Evolutionary conservation across 2,797 vertebrate genomes (phyloP).

Genomic region (Merluccius polli): DNA sequence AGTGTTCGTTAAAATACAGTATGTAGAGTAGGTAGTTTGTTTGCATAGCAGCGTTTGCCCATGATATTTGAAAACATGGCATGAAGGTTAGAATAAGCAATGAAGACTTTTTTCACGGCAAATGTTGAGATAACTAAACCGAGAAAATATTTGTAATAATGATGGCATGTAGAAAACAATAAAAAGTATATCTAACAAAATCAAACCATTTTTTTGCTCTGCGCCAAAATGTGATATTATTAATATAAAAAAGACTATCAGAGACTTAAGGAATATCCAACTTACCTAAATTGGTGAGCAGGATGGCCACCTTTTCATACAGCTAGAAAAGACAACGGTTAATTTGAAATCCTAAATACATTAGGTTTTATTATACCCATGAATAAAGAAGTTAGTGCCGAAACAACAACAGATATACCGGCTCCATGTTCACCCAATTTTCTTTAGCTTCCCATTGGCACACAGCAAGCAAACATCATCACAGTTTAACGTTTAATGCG

Average conservation of each 20-base stretch:
- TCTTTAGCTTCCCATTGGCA: background rate
- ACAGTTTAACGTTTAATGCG: background rate
- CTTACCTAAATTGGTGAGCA: slow-evolving; percentile 94
- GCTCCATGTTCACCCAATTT: background rate
- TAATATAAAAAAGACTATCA: background rate
- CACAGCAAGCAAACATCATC: background rate
- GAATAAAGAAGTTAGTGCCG: background rate
- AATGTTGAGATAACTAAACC: background rate
- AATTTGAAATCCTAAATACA: background rate
- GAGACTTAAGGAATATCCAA: slow-evolving; percentile 11
- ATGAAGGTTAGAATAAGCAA: no score
- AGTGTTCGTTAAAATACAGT: no score
- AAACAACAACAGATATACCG: background rate
- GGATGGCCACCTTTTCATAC: slow-evolving; percentile 91
- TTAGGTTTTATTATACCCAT: background rate
- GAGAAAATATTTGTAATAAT: background rate
- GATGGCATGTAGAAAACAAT: background rate
- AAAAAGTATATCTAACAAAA: background rate
- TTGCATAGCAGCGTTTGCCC: no score
- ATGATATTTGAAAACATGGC: no score
- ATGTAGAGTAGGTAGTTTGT: no score
- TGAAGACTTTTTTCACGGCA: background rate
- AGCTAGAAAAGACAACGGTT: slow-evolving; percentile 74
- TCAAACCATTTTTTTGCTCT: background rate
- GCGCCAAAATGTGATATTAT: no score